Percentiles rank a stretch among this genome's conserved stretches.
phyloP scores from a whole-genome alignment of 2,888 invertebrate species.

The Augochlorella aurata region DNA sequence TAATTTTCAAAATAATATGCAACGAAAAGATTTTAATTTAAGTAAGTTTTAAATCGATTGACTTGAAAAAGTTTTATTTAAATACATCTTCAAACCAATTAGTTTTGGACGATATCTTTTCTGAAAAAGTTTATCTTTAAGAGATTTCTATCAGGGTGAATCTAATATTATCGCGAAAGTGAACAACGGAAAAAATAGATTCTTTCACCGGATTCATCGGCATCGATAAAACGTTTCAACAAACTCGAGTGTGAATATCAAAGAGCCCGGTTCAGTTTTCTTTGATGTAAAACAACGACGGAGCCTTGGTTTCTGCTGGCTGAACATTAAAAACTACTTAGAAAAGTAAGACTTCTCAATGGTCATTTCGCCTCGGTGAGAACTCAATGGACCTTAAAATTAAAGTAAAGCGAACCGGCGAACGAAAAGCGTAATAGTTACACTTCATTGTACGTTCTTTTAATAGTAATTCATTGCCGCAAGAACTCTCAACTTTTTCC shows the following conservation, averaged over 20 bases:
- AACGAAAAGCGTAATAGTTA: conserved; percentile 1
- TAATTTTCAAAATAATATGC: too few relatives aligned
- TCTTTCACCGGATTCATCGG: not conserved
- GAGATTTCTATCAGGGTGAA: too few relatives aligned
- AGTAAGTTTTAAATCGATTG: too few relatives aligned
- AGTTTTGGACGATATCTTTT: too few relatives aligned
- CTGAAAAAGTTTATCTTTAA: too few relatives aligned
- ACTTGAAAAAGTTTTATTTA: too few relatives aligned
- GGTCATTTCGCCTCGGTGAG: not conserved
- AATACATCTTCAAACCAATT: too few relatives aligned
- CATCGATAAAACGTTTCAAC: not conserved
- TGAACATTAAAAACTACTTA: not conserved
- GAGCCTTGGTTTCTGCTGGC: not conserved
- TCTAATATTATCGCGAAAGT: too few relatives aligned
- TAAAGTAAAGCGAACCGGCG: not conserved
- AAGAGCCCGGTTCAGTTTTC: not conserved
- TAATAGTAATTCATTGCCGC: conserved; percentile 6
- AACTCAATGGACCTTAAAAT: conserved; percentile 2
- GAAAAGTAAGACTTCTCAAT: not conserved
- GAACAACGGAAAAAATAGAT: not conserved
- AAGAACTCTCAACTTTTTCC: not conserved
- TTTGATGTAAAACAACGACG: not conserved
- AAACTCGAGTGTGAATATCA: not conserved
- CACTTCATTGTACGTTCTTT: not conserved
- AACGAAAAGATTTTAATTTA: too few relatives aligned